Evolutionary conservation across 2,888 invertebrate species (phyloP).

Genomic region (Morpho deidamia): DNA sequence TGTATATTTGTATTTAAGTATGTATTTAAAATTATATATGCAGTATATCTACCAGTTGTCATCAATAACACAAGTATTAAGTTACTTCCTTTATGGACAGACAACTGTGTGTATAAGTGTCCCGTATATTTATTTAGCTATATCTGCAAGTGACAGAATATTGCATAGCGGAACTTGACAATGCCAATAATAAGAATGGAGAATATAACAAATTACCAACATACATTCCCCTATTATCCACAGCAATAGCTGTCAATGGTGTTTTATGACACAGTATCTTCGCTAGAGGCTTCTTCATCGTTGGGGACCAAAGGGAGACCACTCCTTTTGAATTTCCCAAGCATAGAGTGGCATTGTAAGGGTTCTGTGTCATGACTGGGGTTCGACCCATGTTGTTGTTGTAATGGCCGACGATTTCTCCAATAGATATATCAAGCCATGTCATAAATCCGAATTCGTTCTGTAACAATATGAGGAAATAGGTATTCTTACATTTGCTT

Average conservation of each 20-base stretch:
- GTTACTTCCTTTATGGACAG: no score
- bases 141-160: no score
- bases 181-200: neutral
- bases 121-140: no score
- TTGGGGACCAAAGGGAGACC: slow-evolving; percentile 98
- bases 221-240: slow-evolving; percentile 91
- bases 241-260: slow-evolving; percentile 86
- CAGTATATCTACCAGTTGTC: no score
- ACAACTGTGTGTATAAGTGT: no score
- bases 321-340: slow-evolving; percentile 94
- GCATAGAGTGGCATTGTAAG: slow-evolving; percentile 93
- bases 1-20: no score
- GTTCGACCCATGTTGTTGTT: slow-evolving; percentile 88
- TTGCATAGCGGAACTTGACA: no score
- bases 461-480: slow-evolving; percentile 61
- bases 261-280: slow-evolving; percentile 95
- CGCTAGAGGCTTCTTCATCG: slow-evolving; percentile 88
- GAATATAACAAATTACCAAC: slow-evolving; percentile 35
- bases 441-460: slow-evolving; percentile 88
- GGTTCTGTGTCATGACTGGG: slow-evolving; percentile 94
- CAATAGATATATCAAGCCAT: slow-evolving; percentile 97
- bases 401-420: slow-evolving; percentile 89
- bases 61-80: no score
- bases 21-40: no score
- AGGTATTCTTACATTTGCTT: no score